Base-by-base conservation (phyloP, 2,888 invertebrate genomes). In the Hypercompe scribonia region DNA sequence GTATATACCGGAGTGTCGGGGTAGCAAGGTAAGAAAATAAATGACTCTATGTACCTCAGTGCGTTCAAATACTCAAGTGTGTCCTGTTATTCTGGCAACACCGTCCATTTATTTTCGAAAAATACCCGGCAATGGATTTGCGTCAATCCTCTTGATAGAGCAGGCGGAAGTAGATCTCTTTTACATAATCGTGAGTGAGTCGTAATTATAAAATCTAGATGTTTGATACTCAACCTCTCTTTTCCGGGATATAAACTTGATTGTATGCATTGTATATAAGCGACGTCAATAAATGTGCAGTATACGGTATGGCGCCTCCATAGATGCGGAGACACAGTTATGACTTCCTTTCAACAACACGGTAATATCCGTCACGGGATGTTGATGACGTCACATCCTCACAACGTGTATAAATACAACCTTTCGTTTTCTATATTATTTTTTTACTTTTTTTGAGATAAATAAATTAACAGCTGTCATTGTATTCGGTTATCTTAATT, bases 341-440 rank as follows among this genome's bases (percentile, higher is more conserved):
- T 13, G 18, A 39, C 28, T 65, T 65, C 65, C 65, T 65, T 65
- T n/a, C n/a, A 65, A 65, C 58, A 28, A 58, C 13, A 58, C 28
- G 28, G 28, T 39, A 39, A 65, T 65, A 65, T 65, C 65, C 65
- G 65, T 39, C 39, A 65, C 1, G 13, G 24, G 24, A 24, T n/a
- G 11, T 24, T 28, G 28, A 28, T 65, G 65, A 39, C 65, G 65
- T 28, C n/a, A 39, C 13, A 36, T 36, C 36, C 65, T 65, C 11
- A 36, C 58, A 13, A 13, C 28, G 28, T 58, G 58, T 28, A 58
- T 13, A 58, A 58, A 58, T 13, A 28, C 28, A 58, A 10, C 13
- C 58, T 58, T 58, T 58, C 58, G 28, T 15, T 58, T 58, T 58
- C 58, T 28, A 58, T 58, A 28, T 28, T 15, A 58, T 15, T 58